These are phyloP conservation scores for Ormyrus labotus DNA, from an alignment of 2,888 invertebrate genomes.

Conservation along the genomic window DNA sequence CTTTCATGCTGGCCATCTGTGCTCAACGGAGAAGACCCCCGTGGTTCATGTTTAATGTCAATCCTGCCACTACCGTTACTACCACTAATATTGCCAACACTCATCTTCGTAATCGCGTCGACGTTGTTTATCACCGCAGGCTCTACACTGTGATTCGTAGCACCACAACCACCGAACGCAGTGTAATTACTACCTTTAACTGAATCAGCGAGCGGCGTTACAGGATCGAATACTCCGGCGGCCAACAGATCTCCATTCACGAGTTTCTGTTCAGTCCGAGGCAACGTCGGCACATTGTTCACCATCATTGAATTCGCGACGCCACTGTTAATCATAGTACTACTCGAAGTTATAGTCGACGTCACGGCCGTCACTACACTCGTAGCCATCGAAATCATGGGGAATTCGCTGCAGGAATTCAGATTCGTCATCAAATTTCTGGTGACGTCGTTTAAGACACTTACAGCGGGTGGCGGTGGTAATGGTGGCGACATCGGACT, in stretches of 20 bases:
- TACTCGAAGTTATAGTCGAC: constrained; percentile 12
- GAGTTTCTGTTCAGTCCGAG: constrained; percentile 35
- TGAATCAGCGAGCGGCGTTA: neutral
- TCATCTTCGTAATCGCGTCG: constrained; percentile 25
- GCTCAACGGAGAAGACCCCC: neutral
- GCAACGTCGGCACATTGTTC: constrained; percentile 1
- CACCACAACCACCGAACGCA: constrained; percentile 40
- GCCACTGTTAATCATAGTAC: constrained; percentile 20
- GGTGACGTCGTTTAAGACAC: constrained; percentile 58
- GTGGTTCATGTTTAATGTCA: constrained; percentile 17
- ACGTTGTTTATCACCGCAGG: constrained; percentile 34
- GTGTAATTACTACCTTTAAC: constrained; percentile 2
- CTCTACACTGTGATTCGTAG: constrained; percentile 42
- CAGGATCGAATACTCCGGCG: constrained; percentile 45
- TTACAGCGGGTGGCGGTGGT: constrained; percentile 35
- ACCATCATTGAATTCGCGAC: constrained; percentile 16
- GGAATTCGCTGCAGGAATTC: neutral
- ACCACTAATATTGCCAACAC: constrained; percentile 25
- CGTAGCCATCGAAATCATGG: constrained; percentile 52
- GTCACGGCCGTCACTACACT: constrained; percentile 49
- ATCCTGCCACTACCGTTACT: constrained; percentile 4
- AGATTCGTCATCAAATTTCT: constrained; percentile 57
- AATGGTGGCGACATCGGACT: constrained; percentile 60
- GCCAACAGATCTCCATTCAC: constrained; percentile 52
- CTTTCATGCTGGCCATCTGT: constrained; percentile 21